Percentiles rank a stretch among this genome's conserved stretches.
Evolutionary conservation across 2,888 invertebrate genomes (phyloP).

Genomic region (Dinocampus coccinellae): DNA sequence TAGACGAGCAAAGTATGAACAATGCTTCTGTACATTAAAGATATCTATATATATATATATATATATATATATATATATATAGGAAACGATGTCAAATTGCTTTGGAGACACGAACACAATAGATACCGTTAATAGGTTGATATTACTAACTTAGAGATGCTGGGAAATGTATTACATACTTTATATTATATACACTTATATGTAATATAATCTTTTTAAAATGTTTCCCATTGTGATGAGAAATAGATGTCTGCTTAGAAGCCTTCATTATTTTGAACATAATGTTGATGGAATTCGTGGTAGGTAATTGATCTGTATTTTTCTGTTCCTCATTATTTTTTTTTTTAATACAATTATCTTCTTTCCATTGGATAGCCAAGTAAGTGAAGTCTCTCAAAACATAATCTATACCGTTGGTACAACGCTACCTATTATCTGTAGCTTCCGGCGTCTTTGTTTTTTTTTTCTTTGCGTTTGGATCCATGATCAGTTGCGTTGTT

Average conservation of each 20-base stretch:
- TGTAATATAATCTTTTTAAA: not conserved
- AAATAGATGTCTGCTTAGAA: not conserved
- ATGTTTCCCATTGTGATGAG: not conserved
- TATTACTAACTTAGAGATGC: slow-evolving; percentile 39
- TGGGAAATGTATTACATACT: not conserved
- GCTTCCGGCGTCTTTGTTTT: slow-evolving; percentile 6
- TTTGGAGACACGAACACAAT: slow-evolving; percentile 47
- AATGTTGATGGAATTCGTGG: slow-evolving; percentile 5
- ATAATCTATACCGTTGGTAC: slow-evolving; percentile 9
- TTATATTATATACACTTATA: not conserved
- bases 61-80: not conserved
- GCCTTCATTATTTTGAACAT: slow-evolving; percentile 30
- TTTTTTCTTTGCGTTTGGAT: not conserved
- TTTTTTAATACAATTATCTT: not conserved
- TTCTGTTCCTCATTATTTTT: not conserved
- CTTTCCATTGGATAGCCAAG: not conserved
- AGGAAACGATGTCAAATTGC: slow-evolving; percentile 45
- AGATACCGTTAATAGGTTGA: slow-evolving; percentile 46
- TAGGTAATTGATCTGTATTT: not conserved
- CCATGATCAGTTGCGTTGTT: slow-evolving; percentile 13
- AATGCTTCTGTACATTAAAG: slow-evolving; percentile 23
- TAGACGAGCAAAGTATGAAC: slow-evolving; percentile 23
- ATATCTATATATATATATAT: slow-evolving; percentile 22
- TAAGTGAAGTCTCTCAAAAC: not conserved
- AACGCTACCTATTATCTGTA: slow-evolving; percentile 7